Base-by-base conservation (phyloP, 1,140 invertebrate genomes). In the Muscidifurax raptorellus region DNA sequence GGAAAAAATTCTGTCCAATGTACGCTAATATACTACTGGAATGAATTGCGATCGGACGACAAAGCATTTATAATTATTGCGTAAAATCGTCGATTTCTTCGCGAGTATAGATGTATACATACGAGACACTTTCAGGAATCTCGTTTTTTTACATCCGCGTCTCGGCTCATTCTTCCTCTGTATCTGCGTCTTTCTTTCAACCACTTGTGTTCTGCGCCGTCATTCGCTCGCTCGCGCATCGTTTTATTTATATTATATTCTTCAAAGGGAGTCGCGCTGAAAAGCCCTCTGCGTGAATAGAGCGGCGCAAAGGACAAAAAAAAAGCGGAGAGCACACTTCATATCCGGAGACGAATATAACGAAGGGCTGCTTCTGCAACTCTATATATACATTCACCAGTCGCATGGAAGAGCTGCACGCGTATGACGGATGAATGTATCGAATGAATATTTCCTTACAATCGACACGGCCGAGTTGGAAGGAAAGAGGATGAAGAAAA, bases 161-260 rank as follows among this genome's bases (percentile, higher is more conserved):
- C n/a, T n/a, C n/a, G n/a, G n/a, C n/a, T n/a, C n/a, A n/a, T n/a
- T n/a, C n/a, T n/a, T n/a, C n/a, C n/a, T n/a, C n/a, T n/a, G n/a
- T n/a, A n/a, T n/a, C 30, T 0, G 59, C 18, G 18, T 22, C 5
- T 75, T 82, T 59, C 66, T 76, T 82, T 44, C 71, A 76, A 76
- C 74, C 74, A 83, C 74, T 64, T 83, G 59, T 83, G 59, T 83
- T 83, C 59, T 30, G 32, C 47, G 44, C 18, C 30, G 75, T 64
- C 74, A 30, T 77, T 83, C 47, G 59, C 18, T 25, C 18, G 59
- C 18, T 25, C 18, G 44, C 18, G 44, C 27, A 30, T 74, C 71
- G 18, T 59, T 59, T 59, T 59, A 59, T 59, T 59, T 59, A 59
- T 59, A 59, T 59, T 59, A 59, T 59, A 59, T 72, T 30, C 44